Percentiles rank a stretch among this genome's conserved stretches.
Conservation (phyloP, 2,113 vertebrate genomes). For the Ctenodactylus gundi region DNA sequence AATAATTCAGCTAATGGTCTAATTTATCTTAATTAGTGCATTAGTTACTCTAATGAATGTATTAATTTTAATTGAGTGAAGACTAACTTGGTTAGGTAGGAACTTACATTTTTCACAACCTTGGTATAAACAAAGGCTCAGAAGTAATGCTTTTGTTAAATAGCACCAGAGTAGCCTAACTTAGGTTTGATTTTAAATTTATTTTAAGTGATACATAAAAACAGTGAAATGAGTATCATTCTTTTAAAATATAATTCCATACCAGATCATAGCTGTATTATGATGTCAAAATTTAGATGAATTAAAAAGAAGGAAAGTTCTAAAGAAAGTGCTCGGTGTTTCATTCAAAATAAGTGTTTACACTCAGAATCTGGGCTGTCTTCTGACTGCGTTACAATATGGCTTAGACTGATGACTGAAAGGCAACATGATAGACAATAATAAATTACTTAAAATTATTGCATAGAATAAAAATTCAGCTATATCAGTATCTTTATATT, state of each 20-base stretch:
- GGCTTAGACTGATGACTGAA: neutral
- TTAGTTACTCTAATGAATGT: conserved; percentile 36
- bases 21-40: conserved; percentile 64
- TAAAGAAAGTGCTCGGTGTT: neutral
- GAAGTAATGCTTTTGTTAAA: neutral
- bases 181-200: neutral
- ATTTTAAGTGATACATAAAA: neutral
- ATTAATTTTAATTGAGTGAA: conserved; percentile 69
- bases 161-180: neutral
- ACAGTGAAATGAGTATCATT: neutral
- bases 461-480: neutral
- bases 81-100: conserved; percentile 29
- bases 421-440: neutral
- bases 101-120: conserved; percentile 31
- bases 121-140: conserved; percentile 8
- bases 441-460: too few relatives aligned
- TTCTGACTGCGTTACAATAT: neutral
- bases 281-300: neutral
- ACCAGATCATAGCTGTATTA: neutral
- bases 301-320: neutral
- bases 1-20: conserved; percentile 36
- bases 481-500: neutral
- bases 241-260: neutral
- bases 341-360: neutral
- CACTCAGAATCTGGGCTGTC: neutral